phyloP scores from a whole-genome alignment of 2,797 vertebrate species.

The Todus mexicanus region DNA sequence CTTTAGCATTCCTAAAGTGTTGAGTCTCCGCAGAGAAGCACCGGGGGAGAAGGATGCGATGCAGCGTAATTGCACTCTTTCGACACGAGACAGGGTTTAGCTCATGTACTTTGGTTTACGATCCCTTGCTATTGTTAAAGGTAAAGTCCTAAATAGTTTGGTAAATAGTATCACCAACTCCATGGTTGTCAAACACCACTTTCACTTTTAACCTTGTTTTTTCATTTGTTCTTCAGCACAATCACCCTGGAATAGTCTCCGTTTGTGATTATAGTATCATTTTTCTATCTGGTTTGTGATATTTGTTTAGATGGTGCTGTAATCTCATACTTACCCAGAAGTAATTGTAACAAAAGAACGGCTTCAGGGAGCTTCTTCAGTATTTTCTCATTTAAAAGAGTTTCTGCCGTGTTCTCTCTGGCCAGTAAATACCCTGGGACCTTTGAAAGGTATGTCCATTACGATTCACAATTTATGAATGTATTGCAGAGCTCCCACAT shows the following conservation, averaged over 20 bases:
- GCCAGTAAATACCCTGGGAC: not conserved
- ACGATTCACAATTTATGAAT: conserved; percentile 52
- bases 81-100: not conserved
- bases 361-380: not conserved
- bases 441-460: conserved; percentile 5
- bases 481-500: conserved; percentile 27
- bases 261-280: not conserved
- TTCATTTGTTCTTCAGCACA: not conserved
- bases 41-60: not conserved
- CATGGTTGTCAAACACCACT: not conserved
- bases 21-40: not conserved
- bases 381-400: not conserved
- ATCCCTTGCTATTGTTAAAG: not conserved
- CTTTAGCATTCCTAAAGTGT: conserved; percentile 57
- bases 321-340: not conserved
- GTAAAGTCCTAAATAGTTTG: not conserved
- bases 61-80: conserved; percentile 6
- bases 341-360: not conserved
- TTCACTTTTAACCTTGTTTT: not conserved
- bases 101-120: not conserved
- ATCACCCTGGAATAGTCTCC: not conserved
- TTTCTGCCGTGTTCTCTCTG: not conserved
- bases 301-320: not conserved
- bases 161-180: not conserved
- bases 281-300: not conserved